These are phyloP conservation scores for Streptopelia turtur DNA, from an alignment of 2,797 vertebrate species.

Conservation along the genomic window DNA sequence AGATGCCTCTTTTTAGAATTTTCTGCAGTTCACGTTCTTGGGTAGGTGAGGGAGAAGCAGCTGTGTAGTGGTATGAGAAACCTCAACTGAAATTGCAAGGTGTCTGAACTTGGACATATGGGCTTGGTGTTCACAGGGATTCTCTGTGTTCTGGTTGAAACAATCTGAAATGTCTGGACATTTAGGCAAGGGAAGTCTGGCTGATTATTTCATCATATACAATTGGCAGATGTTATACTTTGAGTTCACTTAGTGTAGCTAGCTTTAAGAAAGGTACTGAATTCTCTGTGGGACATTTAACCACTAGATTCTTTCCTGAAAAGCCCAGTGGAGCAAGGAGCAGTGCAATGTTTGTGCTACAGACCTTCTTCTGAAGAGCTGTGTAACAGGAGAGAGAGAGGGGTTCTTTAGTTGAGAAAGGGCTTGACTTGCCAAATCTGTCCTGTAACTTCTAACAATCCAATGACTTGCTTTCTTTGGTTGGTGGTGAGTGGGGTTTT, in stretches of 20 bases:
- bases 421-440: not conserved
- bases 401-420: not conserved
- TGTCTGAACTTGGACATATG: not conserved
- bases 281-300: not conserved
- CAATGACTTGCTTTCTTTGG: not conserved
- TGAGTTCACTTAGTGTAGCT: not conserved
- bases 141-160: not conserved
- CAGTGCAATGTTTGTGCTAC: not conserved
- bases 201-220: not conserved
- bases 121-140: not conserved
- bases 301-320: not conserved
- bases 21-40: not conserved
- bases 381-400: not conserved
- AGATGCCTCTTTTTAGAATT: not conserved
- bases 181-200: not conserved
- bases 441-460: not conserved
- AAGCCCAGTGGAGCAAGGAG: not conserved
- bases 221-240: not conserved
- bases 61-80: not conserved
- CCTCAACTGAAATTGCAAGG: not conserved
- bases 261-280: not conserved
- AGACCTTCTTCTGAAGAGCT: not conserved
- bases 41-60: not conserved
- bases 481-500: not conserved
- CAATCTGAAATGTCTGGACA: not conserved